These are phyloP conservation scores for Lithophane leautieri DNA, from an alignment of 2,888 invertebrate genomes.

Conservation along the genomic window DNA sequence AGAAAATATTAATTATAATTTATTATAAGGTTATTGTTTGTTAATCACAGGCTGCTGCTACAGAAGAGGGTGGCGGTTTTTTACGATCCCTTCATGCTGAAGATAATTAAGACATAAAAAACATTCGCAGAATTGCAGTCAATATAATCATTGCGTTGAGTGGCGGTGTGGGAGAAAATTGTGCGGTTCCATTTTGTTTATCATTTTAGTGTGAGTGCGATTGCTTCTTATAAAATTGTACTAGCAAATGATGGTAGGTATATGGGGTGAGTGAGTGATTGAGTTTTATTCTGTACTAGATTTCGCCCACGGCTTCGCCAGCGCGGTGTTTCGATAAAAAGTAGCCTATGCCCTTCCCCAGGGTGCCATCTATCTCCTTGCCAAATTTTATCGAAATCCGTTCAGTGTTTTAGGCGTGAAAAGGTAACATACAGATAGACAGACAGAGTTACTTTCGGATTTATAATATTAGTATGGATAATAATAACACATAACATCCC, in stretches of 20 bases:
- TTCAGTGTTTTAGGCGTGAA: no score
- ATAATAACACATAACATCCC: not conserved
- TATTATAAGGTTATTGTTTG: constrained; percentile 79
- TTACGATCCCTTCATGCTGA: constrained; percentile 67
- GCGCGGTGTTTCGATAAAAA: no score
- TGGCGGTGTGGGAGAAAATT: constrained; percentile 48
- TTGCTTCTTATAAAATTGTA: constrained; percentile 20
- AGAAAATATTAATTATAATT: constrained; percentile 77
- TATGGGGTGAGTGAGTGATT: not conserved
- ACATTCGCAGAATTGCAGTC: constrained; percentile 70
- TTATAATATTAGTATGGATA: no score
- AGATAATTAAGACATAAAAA: constrained; percentile 82
- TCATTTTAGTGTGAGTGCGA: constrained; percentile 31
- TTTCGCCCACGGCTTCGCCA: no score
- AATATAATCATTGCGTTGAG: constrained; percentile 57
- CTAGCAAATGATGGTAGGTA: not conserved
- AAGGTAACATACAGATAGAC: no score
- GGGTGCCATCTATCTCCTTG: no score
- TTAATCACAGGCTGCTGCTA: constrained; percentile 71
- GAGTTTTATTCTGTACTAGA: not conserved
- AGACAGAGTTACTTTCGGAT: no score
- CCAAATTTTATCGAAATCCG: no score
- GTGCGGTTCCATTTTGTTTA: constrained; percentile 47
- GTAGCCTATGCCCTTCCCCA: no score
- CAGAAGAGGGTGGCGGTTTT: constrained; percentile 62